Evolutionary conservation across 2,797 vertebrate species (phyloP).

Genomic region (Chiroxiphia lanceolata): DNA sequence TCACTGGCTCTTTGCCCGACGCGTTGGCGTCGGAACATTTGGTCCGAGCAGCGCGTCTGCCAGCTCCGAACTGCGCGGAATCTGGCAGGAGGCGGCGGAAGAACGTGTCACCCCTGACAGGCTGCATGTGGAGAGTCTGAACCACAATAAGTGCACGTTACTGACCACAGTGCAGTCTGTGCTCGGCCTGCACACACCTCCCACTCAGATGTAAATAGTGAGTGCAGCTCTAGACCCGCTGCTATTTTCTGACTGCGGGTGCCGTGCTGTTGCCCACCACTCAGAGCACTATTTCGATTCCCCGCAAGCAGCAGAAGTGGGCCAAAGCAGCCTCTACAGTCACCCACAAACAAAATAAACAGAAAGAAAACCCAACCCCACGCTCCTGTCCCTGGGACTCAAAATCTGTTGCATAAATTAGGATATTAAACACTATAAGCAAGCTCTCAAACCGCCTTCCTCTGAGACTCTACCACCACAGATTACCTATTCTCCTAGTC

Average conservation of each 20-base stretch:
- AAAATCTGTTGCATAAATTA: background rate
- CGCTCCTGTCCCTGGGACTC: background rate
- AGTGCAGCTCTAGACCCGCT: background rate
- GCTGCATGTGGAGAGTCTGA: constrained; percentile 49
- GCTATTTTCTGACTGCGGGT: background rate
- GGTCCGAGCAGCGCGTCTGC: constrained; percentile 83
- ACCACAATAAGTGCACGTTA: background rate
- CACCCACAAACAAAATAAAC: background rate
- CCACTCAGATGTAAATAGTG: constrained; percentile 5
- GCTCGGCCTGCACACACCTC: background rate
- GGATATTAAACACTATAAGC: background rate
- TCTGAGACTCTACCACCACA: background rate
- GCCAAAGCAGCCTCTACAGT: background rate
- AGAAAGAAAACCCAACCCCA: background rate
- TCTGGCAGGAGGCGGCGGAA: constrained; percentile 79
- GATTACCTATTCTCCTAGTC: background rate
- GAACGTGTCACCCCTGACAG: constrained; percentile 72
- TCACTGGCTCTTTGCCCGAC: constrained; percentile 80
- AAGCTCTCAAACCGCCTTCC: background rate
- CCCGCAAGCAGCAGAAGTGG: background rate
- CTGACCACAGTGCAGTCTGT: constrained; percentile 47
- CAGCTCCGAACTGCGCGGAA: constrained; percentile 83
- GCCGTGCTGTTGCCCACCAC: background rate
- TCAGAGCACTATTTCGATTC: background rate
- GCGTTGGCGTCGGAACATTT: constrained; percentile 78